These are phyloP conservation scores for Trissolcus japonicus DNA, from an alignment of 2,888 invertebrate genomes.

Conservation along the genomic window DNA sequence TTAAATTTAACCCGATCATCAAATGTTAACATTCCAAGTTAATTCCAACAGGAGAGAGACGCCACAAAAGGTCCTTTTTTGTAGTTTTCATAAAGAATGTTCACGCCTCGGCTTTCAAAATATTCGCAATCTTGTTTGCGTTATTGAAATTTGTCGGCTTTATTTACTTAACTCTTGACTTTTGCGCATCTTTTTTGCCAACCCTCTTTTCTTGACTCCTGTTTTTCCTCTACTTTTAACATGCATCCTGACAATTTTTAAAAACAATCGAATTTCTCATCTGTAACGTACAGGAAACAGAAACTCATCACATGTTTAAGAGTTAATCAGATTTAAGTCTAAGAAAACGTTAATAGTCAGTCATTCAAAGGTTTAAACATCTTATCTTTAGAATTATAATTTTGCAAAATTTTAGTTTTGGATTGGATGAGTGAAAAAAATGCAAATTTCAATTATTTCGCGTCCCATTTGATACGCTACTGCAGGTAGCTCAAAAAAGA, in stretches of 20 bases:
- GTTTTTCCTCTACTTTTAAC: background rate
- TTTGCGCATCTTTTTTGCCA: slow-evolving; percentile 5
- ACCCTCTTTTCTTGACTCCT: background rate
- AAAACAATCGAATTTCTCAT: too few relatives aligned
- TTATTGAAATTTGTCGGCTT: slow-evolving; percentile 4
- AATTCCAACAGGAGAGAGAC: slow-evolving; percentile 12
- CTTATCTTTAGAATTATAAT: background rate
- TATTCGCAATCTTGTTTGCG: slow-evolving; percentile 21
- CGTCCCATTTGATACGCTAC: slow-evolving; percentile 48
- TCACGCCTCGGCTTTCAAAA: slow-evolving; percentile 23
- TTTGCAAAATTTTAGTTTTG: background rate
- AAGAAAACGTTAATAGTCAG: too few relatives aligned
- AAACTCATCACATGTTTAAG: background rate
- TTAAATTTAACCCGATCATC: slow-evolving; percentile 29
- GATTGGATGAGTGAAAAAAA: slow-evolving; percentile 1
- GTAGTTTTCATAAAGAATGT: slow-evolving; percentile 19
- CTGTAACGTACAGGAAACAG: too few relatives aligned
- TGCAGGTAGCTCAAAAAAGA: slow-evolving; percentile 41
- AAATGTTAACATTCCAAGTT: slow-evolving; percentile 22
- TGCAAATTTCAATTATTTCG: slow-evolving; percentile 20
- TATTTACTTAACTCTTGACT: slow-evolving; percentile 9
- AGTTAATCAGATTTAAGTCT: too few relatives aligned
- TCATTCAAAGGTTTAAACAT: too few relatives aligned
- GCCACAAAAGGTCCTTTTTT: slow-evolving; percentile 11
- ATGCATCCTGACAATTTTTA: background rate